Evolutionary conservation across 2,888 invertebrate species (phyloP), one percentile per base, ranked within the genome.

Genomic region (Lithophane ornitopus): DNA sequence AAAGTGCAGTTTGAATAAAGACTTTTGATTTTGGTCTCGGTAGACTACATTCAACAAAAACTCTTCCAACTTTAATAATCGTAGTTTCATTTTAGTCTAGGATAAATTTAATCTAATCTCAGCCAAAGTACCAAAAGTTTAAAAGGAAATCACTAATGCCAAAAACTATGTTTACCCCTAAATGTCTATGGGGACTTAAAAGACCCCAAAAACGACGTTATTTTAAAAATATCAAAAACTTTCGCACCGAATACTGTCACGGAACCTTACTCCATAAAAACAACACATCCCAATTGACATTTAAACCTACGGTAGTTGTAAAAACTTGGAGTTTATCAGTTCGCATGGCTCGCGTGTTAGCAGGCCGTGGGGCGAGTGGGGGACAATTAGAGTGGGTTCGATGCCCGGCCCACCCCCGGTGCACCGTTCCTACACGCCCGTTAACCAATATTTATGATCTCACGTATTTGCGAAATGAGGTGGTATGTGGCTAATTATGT

Each of bases 321-420:
- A 78, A 75, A 81, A 74, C n/a, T 66, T 62, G 2, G 39, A 71
- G 70, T 69, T 83, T 86, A 80, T 76, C 77, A 73, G 65, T 70
- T 73, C 63, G 76, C 72, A 70, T 83, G 85, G 67, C 59, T 78
- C 70, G 78, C 75, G 83, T 87, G 87, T 41, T 72, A 72, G 56
- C 67, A 34, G 80, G 78, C 69, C 76, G 54, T 79, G 75, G 79
- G 85, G 87, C 76, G 82, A 69, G 84, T 68, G 81, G 82, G 71
- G 77, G 81, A 80, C 84, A 84, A 86, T 86, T 86, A 87, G 71
- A 69, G 68, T 75, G 77, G 59, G 87, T 87, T 85, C 84, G 78
- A 76, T 61, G 78, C 78, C 78, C 85, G 81, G 68, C 78, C 76
- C 81, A 77, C 84, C 78, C 78, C 81, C 80, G 59, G 65, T 85